Conservation (phyloP, 2,113 vertebrate species). For the Bos javanicus region DNA sequence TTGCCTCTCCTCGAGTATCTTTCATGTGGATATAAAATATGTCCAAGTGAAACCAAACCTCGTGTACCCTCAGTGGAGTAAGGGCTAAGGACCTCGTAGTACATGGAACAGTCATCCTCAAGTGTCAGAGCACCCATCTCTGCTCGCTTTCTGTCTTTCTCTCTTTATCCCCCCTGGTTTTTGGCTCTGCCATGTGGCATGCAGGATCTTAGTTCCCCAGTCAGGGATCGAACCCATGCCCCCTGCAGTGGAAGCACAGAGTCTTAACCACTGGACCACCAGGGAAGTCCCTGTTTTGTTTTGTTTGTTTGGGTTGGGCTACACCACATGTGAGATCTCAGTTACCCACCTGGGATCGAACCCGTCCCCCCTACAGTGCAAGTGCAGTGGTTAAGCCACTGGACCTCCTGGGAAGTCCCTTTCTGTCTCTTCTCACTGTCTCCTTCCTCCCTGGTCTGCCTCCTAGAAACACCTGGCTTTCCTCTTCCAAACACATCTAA, state of each 20-base stretch:
- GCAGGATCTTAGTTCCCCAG: not conserved
- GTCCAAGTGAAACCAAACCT: not conserved
- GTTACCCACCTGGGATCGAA: not conserved
- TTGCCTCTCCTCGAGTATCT: not conserved
- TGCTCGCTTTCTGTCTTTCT: accelerated
- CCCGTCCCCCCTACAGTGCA: not conserved
- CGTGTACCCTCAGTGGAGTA: not conserved
- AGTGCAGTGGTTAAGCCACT: not conserved
- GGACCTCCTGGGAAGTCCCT: not conserved
- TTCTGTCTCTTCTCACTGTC: no score
- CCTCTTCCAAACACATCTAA: not conserved
- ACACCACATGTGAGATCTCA: not conserved
- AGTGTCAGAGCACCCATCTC: accelerated
- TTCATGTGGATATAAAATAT: not conserved
- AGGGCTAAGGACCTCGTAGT: not conserved
- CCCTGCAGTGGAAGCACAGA: not conserved
- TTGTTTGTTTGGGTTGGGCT: not conserved
- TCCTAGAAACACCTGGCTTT: not conserved
- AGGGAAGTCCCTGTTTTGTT: not conserved
- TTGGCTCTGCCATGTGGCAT: not conserved
- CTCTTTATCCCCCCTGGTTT: not conserved
- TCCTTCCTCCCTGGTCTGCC: not conserved
- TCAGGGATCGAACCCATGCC: accelerated
- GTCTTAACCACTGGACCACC: not conserved
- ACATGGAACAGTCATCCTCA: not conserved